These are phyloP conservation scores for Brachionus koreanus DNA, from an alignment of 1,140 invertebrate species.

Conservation along the genomic window DNA sequence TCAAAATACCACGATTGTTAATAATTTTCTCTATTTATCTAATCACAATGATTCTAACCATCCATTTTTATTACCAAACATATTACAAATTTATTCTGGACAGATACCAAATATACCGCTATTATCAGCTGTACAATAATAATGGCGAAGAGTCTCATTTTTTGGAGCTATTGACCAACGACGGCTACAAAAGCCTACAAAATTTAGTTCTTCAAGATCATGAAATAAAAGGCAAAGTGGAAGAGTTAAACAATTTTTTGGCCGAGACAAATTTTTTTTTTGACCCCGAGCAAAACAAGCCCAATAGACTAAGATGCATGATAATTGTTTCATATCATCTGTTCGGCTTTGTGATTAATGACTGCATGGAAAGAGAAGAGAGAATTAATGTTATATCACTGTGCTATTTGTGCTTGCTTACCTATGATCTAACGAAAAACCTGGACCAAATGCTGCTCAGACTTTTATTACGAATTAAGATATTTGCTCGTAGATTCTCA, in stretches of 20 bases:
- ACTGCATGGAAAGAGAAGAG: background rate
- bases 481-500: background rate
- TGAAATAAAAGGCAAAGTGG: background rate
- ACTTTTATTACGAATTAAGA: background rate
- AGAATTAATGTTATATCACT: conserved; percentile 17
- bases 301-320: background rate
- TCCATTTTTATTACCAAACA: background rate
- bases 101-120: conserved; percentile 1
- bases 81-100: conserved; percentile 19
- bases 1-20: background rate
- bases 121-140: background rate
- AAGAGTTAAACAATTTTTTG: background rate
- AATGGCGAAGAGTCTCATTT: background rate
- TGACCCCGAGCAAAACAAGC: background rate
- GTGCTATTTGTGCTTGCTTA: background rate
- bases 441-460: conserved; percentile 27
- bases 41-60: background rate
- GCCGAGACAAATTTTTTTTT: background rate
- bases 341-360: background rate
- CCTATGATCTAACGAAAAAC: background rate
- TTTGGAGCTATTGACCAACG: conserved; percentile 1
- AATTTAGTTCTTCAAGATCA: background rate
- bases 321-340: background rate
- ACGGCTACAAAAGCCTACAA: background rate
- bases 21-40: background rate